Percentiles rank a stretch among this genome's conserved stretches.
phyloP scores from a whole-genome alignment of 2,113 vertebrate genomes.

The Entelurus aequoreus region DNA sequence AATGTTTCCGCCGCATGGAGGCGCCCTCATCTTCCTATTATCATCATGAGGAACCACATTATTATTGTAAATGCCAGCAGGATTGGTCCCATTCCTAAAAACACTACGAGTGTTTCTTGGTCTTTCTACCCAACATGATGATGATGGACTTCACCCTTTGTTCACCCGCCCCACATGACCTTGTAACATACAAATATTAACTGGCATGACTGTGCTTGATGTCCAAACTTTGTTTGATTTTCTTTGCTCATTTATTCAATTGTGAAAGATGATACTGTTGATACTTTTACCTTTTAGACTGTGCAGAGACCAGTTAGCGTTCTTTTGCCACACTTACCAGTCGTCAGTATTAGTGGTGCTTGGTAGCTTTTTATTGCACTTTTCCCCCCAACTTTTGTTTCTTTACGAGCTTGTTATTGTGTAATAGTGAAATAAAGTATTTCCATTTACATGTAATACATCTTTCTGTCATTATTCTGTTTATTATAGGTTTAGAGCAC shows the following conservation, averaged over 20 bases:
- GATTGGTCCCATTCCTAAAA: slow-evolving; percentile 1
- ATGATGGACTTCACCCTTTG: slow-evolving; percentile 55
- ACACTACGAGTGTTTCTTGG: slow-evolving; percentile 6
- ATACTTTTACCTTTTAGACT: slow-evolving; percentile 50
- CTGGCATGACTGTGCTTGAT: slow-evolving; percentile 78
- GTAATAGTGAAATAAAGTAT: slow-evolving; percentile 98
- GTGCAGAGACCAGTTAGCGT: slow-evolving; percentile 57
- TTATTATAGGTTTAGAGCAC: background rate
- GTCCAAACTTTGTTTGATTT: slow-evolving; percentile 61
- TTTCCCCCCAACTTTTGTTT: slow-evolving; percentile 58
- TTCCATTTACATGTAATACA: slow-evolving; percentile 78
- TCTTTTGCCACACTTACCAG: slow-evolving; percentile 68
- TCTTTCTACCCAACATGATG: slow-evolving; percentile 73
- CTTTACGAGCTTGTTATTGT: slow-evolving; percentile 90
- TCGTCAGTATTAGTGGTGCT: slow-evolving; percentile 84
- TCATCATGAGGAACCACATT: too few species aligned
- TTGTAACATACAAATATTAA: slow-evolving; percentile 72
- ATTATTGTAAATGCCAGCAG: slow-evolving; percentile 5
- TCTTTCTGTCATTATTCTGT: slow-evolving; percentile 5
- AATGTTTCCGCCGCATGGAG: slow-evolving; percentile 22
- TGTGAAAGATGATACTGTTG: slow-evolving; percentile 37
- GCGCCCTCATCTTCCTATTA: background rate
- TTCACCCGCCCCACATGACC: slow-evolving; percentile 50
- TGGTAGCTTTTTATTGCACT: slow-evolving; percentile 77
- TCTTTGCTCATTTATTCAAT: slow-evolving; percentile 69